Base-by-base conservation (phyloP, 2,888 invertebrate species). In the Synergus japonicus region DNA sequence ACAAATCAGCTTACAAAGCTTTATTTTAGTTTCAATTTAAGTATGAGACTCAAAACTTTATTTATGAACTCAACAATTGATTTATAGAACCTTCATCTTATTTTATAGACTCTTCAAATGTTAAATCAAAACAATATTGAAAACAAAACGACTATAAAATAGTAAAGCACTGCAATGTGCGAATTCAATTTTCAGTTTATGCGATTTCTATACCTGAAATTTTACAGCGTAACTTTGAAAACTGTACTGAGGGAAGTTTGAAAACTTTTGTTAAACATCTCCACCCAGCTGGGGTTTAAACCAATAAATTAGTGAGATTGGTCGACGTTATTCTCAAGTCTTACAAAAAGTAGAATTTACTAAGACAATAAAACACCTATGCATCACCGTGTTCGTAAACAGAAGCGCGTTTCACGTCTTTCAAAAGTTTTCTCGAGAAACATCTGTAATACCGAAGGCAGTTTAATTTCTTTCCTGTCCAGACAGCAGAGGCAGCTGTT, bases 381-480 rank as follows among this genome's bases (percentile, higher is more conserved):
- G 69, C 73, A 73, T 73, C 73, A 73, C 29, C 13, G 54, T 41
- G 54, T 73, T 54, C 54, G 73, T 73, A 73, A 73, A 54, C 73
- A 73, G 73, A 73, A 73, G 54, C 37, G 54, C 49, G 73, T 54
- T 73, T 73, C 73, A 73, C 73, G 73, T 73, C 73, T 69, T 15
- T 73, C 73, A 73, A 73, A 73, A 73, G 29, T 73, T 73, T 73
- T 73, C 73, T 49, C 37, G 49, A 54, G 73, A 73, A 73, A 73
- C 73, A 73, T 73, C 49, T 69, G 69, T 69, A 69, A 69, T 69
- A 69, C 29, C 69, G 69, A 73, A 73, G 73, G 73, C 73, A 73
- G 54, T 54, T 73, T 73, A 73, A 73, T 73, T 73, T 73, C 73
- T 54, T 73, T 73, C 73, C 54, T 54, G 54, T 18, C 73, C 73